Evolutionary conservation across 2,888 invertebrate species (phyloP), one percentile per base, ranked within the genome.

Genomic region (Cryptophagus acutangulus): DNA sequence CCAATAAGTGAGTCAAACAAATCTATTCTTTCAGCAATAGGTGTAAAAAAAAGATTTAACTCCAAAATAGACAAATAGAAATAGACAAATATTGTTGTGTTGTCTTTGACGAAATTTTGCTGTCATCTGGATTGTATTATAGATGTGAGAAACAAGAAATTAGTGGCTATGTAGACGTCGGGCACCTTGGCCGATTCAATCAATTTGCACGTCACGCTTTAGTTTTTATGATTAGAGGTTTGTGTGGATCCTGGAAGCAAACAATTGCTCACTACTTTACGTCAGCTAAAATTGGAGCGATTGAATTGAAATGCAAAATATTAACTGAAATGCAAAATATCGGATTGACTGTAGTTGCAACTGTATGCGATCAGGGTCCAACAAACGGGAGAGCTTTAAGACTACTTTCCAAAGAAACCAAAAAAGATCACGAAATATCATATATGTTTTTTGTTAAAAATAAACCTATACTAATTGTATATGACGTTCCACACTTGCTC

Each of bases 401-500:
- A 6, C 5, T 10, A 29, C 10, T 29, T 5, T 29, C 9, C n/a
- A n/a, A 8, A n/a, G 29, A 29, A 29, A 29, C 4, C 6, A 9
- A n/a, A 10, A n/a, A 12, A 10, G n/a, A 29, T 29, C n/a, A n/a
- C n/a, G n/a, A n/a, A n/a, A n/a, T n/a, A n/a, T n/a, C n/a, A n/a
- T 29, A 29, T 29, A n/a, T 8, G 4, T 29, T 29, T 29, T 29
- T 10, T 4, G 29, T 29, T n/a, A 29, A 29, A n/a, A 12, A 29
- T 10, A n/a, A 29, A 29, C 29, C 5, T 29, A 29, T n/a, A 10
- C 4, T 9, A 10, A 4, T 6, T n/a, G 10, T 12, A 10, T 29
- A 10, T 29, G 29, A 29, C 10, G 29, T 29, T 9, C 29, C 29
- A n/a, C 29, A 29, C n/a, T 29, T 29, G 10, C n/a, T 29, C 6